Base-by-base conservation (phyloP, 2,797 vertebrate species). In the Characodon lateralis region DNA sequence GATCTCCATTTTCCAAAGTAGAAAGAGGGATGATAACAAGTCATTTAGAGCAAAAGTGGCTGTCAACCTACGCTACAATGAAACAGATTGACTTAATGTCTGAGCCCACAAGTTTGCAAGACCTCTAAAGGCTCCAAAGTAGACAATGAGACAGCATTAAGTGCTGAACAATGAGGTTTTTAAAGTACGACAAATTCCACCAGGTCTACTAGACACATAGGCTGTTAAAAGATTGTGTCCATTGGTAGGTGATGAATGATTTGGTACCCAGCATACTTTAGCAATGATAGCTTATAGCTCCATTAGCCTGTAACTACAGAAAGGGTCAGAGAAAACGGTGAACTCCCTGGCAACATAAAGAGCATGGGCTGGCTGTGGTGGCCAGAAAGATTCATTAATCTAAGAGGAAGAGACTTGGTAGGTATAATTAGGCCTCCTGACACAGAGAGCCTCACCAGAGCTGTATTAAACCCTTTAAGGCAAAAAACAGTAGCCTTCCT, bases 361-460 rank as follows among this genome's bases (percentile, higher is more conserved):
- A 84, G 89, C 77, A 73, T 31, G 72, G 85, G 83, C 86, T 76
- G 83, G 85, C 89, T 88, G 85, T 88, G 78, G 84, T 76, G 83
- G 85, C 89, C 87, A 81, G 84, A 74, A 92, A 92, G 87, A 92
- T 91, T 93, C 90, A 94, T 93, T 94, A 92, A 94, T 93, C 92
- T 90, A 90, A 92, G 77, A 91, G 87, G 93, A 93, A 91, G 89
- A 91, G 91, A 90, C 88, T 91, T 92, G 87, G 87, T 90, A 78
- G 82, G 90, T 87, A 86, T 93, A 93, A 93, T 93, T 94, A 93
- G 91, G 91, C 92, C 91, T 92, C 89, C 88, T 89, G 93, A 94
- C 91, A 93, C 89, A 85, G 73, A 78, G n/a, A 88, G 81, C 81
- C 88, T 88, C 84, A 71, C 84, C 72, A 84, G 78, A 87, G 84